Evolutionary conservation across 1,140 invertebrate genomes (phyloP), one percentile per base, ranked within the genome.

Genomic region (Calliopsis andreniformis): DNA sequence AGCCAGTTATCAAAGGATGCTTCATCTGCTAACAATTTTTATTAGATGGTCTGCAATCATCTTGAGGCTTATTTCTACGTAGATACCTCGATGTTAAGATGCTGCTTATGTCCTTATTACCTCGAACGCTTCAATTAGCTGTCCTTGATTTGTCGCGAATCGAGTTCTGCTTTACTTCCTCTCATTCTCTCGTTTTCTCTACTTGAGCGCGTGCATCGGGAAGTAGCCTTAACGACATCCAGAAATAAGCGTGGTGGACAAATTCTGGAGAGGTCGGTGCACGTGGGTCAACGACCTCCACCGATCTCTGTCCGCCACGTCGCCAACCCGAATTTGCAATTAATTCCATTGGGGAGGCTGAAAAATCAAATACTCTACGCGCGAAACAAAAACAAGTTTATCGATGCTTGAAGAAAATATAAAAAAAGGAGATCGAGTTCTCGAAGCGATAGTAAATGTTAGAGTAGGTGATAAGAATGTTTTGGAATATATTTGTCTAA

Each of bases 171-270:
- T 2, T 14, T 2, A 18, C 5, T n/a, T 35, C 10, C 30, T 35
- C 30, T 14, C 14, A 16, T 39, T 39, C 35, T 39, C 35, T 39
- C 35, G 3, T 10, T 39, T 10, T 39, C 35, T 39, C 35, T 39
- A 39, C 10, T 10, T 39, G 35, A 10, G 35, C 35, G 10, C 3
- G 25, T 8, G 28, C 43, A 25, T 18, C 14, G 30, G 45, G 14
- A 61, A 43, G 4, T 51, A 23, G 6, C 12, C 16, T 49, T 23
- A 35, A 35, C 45, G 30, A 35, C 32, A 39, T 66, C 47, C 25
- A 53, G 47, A 66, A 66, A 66, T 66, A 66, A 66, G 32, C 20
- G 14, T 25, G 47, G 20, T 49, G 63, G 47, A 39, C 63, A 51
- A 66, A 66, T 53, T 25, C 20, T 53, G 47, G 20, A 66, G 45